A percentile compares a stretch with the other conserved stretches of the same genome.
Conservation (phyloP, 2,888 invertebrate species). For the Amorpha juglandis region DNA sequence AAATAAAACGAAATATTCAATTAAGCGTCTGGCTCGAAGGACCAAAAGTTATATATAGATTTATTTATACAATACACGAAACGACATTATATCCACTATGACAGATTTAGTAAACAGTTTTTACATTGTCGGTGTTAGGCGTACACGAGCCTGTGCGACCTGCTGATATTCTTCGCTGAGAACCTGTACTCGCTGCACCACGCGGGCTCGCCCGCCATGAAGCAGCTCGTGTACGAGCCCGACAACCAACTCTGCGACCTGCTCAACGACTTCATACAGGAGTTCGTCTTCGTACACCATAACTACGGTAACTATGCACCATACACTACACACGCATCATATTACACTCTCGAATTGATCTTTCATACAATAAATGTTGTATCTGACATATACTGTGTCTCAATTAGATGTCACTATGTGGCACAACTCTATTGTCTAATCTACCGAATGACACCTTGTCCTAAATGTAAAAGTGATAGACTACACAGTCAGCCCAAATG, state of each 20-base stretch:
- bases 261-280: slow-evolving; percentile 95
- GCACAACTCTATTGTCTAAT: no score
- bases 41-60: no score
- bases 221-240: slow-evolving; percentile 90
- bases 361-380: not conserved
- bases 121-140: slow-evolving; percentile 83
- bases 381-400: no score
- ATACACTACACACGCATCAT: not conserved
- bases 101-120: no score
- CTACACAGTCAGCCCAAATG: no score
- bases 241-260: slow-evolving; percentile 91
- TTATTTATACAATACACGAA: no score
- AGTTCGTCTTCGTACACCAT: slow-evolving; percentile 96
- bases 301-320: slow-evolving; percentile 88
- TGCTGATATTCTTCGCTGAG: slow-evolving; percentile 96
- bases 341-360: not conserved
- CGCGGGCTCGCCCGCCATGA: slow-evolving; percentile 68
- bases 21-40: no score
- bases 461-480: no score
- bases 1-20: no score
- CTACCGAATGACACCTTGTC: no score
- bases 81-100: no score
- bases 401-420: no score
- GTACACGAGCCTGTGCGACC: slow-evolving; percentile 97
- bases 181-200: slow-evolving; percentile 84